phyloP scores from a whole-genome alignment of 2,888 invertebrate species.

The Sisyra nigra region DNA sequence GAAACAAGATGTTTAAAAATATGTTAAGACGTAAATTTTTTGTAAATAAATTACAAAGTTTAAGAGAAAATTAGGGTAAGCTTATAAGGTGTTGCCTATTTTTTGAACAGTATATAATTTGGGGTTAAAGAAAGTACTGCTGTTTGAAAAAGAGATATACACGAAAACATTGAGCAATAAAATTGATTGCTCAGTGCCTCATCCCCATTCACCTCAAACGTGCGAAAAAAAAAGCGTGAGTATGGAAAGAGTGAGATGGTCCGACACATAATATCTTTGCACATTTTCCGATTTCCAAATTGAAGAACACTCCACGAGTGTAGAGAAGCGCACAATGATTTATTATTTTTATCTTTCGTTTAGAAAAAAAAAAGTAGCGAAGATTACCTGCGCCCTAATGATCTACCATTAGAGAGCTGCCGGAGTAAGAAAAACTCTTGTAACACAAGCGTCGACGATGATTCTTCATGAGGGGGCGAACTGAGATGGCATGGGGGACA shows the following conservation, averaged over 20 bases:
- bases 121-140: too few species aligned
- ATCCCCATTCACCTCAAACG: neutral
- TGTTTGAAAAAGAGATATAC: too few species aligned
- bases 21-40: too few species aligned
- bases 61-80: too few species aligned
- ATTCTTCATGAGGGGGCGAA: neutral
- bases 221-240: neutral
- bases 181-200: neutral
- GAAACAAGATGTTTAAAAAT: too few species aligned
- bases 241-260: neutral
- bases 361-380: constrained; percentile 23
- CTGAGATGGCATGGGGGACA: neutral
- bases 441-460: constrained; percentile 3
- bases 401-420: constrained; percentile 26
- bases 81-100: too few species aligned
- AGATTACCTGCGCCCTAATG: constrained; percentile 30
- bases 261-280: too few species aligned
- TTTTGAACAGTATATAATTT: too few species aligned
- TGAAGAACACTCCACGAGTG: constrained; percentile 10
- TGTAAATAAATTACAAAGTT: too few species aligned
- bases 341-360: constrained; percentile 27
- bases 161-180: too few species aligned
- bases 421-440: constrained; percentile 20
- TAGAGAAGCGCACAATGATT: constrained; percentile 25
- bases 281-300: neutral